Conservation (phyloP, 1,140 invertebrate species). For the Magallana angulata region DNA sequence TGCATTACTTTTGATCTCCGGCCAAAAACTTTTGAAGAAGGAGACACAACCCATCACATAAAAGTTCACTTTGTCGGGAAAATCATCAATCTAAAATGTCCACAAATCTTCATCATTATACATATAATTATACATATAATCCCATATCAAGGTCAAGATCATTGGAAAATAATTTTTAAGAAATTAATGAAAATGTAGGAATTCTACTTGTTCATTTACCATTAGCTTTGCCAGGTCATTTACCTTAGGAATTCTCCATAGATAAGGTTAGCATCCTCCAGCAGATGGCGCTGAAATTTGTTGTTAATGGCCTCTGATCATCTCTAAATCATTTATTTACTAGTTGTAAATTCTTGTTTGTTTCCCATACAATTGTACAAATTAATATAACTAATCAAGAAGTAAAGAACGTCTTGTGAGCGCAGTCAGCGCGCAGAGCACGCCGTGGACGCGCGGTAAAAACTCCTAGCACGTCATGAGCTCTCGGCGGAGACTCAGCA, state of each 20-base stretch:
- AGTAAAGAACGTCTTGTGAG: too few species aligned
- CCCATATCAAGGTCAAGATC: too few species aligned
- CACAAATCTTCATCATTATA: neutral
- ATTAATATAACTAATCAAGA: too few species aligned
- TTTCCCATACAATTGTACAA: too few species aligned
- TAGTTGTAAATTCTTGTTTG: too few species aligned
- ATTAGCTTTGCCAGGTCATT: constrained; percentile 86
- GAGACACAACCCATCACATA: constrained; percentile 86
- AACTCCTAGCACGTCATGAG: too few species aligned
- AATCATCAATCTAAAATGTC: constrained; percentile 83
- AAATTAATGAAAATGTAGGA: neutral
- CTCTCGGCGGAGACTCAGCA: too few species aligned
- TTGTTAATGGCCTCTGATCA: constrained; percentile 84
- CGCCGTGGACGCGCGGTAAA: too few species aligned
- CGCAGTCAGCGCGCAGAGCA: too few species aligned
- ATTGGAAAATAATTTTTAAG: too few species aligned
- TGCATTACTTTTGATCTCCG: constrained; percentile 86
- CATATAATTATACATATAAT: too few species aligned
- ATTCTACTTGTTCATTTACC: constrained; percentile 79
- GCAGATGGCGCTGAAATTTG: constrained; percentile 87
- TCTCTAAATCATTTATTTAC: constrained; percentile 71
- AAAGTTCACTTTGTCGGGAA: constrained; percentile 84
- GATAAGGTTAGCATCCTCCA: constrained; percentile 85
- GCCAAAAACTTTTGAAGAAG: constrained; percentile 87
- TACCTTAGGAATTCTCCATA: constrained; percentile 85